Evolutionary conservation across 2,113 vertebrate genomes (phyloP).

Genomic region (Eurypyga helias): DNA sequence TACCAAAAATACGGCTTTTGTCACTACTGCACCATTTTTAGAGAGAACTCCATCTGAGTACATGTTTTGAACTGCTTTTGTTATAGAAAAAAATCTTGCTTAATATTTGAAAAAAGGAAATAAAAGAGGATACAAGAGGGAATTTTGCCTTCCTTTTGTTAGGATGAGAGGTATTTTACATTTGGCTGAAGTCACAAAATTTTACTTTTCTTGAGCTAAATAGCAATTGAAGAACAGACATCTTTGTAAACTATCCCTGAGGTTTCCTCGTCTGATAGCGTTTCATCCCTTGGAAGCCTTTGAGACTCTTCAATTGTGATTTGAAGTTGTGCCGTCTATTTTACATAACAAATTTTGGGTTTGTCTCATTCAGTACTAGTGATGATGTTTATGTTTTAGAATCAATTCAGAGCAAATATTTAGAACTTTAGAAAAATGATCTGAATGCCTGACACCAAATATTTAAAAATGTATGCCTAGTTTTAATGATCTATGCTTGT

Average conservation of each 20-base stretch:
- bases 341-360: not conserved
- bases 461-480: not conserved
- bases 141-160: constrained; percentile 46
- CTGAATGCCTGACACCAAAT: not conserved
- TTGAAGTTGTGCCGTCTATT: constrained; percentile 38
- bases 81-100: not conserved
- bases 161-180: constrained; percentile 3
- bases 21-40: not conserved
- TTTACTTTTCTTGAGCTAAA: not conserved
- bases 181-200: constrained; percentile 25
- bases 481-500: not conserved
- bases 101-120: not conserved
- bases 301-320: not conserved
- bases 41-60: not conserved
- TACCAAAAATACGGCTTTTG: not conserved
- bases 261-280: not conserved
- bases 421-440: not conserved
- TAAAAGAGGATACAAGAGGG: not conserved
- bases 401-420: not conserved
- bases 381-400: not conserved
- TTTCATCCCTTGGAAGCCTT: constrained; percentile 37
- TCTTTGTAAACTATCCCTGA: constrained; percentile 32
- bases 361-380: not conserved
- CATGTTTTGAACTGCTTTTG: not conserved
- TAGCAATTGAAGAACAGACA: constrained; percentile 41